Conservation (phyloP, 2,797 vertebrate species). For the Thripadectes ignobilis region DNA sequence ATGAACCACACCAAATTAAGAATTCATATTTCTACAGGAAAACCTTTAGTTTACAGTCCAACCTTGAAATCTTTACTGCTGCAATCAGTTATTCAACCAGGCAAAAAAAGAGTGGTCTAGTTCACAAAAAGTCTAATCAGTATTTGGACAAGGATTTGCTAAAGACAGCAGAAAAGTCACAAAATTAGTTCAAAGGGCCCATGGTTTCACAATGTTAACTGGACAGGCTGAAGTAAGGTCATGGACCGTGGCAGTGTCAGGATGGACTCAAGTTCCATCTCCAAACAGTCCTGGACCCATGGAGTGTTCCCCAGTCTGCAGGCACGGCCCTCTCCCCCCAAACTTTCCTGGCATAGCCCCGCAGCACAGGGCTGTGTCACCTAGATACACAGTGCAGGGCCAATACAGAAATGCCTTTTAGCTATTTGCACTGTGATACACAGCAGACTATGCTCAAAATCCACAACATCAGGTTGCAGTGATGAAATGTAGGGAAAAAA, state of each 20-base stretch:
- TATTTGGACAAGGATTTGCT: constrained; percentile 10
- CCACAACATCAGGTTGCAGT: background rate
- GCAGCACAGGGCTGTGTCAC: background rate
- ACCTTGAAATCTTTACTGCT: background rate
- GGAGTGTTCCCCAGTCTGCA: background rate
- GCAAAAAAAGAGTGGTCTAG: background rate
- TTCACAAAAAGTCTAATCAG: background rate
- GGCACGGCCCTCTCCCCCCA: background rate
- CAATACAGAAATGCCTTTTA: background rate
- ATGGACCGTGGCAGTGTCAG: background rate
- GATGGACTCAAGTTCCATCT: background rate
- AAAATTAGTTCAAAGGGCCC: background rate
- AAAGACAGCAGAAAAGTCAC: background rate
- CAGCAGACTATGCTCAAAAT: background rate
- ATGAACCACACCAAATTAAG: background rate
- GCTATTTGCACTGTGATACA: background rate
- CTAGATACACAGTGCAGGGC: background rate
- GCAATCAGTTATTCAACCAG: background rate
- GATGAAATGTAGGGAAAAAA: background rate
- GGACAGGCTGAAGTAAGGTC: background rate
- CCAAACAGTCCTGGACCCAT: background rate
- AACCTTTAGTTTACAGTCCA: background rate
- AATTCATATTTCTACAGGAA: background rate
- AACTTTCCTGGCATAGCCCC: background rate
- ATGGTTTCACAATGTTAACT: background rate